Conservation (phyloP, 2,113 vertebrate genomes). For the Peromyscus leucopus region DNA sequence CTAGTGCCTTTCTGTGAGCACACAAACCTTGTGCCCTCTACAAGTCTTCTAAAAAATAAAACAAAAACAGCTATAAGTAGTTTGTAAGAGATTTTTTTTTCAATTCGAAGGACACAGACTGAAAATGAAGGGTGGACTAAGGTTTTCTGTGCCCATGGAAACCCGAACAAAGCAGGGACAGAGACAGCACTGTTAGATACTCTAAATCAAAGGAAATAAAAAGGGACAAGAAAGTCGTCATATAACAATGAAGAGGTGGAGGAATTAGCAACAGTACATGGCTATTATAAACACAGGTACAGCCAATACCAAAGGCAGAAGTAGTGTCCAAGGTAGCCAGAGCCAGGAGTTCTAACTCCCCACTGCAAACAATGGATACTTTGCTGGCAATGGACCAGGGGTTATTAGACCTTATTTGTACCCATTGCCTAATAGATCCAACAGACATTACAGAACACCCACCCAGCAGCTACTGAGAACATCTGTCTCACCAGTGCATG, state of each 20-base stretch:
- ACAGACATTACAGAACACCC: background rate
- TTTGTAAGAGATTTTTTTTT: background rate
- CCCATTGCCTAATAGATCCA: background rate
- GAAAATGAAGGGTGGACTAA: background rate
- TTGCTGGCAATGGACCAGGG: background rate
- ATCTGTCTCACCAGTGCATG: background rate
- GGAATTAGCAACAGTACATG: background rate
- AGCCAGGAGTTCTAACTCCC: background rate
- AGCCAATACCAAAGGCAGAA: background rate
- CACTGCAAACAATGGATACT: too few species aligned
- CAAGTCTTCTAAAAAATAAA: background rate
- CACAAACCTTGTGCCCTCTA: background rate
- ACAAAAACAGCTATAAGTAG: background rate
- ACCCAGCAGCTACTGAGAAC: background rate
- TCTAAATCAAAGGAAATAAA: background rate
- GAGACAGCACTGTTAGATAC: background rate
- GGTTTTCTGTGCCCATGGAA: background rate
- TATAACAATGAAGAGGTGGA: background rate
- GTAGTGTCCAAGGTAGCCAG: background rate
- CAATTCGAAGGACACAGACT: background rate
- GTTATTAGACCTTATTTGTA: background rate
- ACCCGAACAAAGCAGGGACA: background rate
- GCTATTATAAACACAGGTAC: background rate
- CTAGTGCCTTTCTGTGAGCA: background rate
- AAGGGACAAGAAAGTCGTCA: background rate